Evolutionary conservation across 2,888 invertebrate genomes (phyloP), one percentile per base, ranked within the genome.

Genomic region (Lasioglossum calceatum): DNA sequence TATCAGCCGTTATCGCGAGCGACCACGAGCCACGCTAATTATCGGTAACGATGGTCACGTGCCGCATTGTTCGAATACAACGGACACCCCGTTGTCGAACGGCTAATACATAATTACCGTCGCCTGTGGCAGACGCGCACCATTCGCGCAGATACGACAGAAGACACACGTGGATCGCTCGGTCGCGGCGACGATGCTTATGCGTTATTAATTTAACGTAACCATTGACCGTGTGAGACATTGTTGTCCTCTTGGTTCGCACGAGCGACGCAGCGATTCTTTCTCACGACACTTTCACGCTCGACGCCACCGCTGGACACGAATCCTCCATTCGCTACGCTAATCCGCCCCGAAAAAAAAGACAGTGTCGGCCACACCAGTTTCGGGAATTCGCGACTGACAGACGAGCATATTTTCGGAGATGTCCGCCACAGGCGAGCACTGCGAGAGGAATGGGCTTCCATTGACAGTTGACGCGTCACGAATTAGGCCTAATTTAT

Each of bases 231-330:
- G 83, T 88, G 89, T 89, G 89, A 87, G 89, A 89, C 81, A 73
- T 87, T 72, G 79, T 87, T 82, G 81, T 83, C 76, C 36, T 39
- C 61, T 44, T 19, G 74, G 89, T 89, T 89, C 89, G 88, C 89
- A 89, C 89, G 89, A 89, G 67, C 67, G 23, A 81, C 84, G 70
- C 76, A 76, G 64, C 79, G 36, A 76, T 71, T 83, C 85, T 85
- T 87, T 89, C 89, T 88, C 89, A 89, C 89, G 89, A 77, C 89
- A 89, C 87, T 89, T 87, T 32, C 64, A 75, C 80, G 47, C 14
- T 54, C 72, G 47, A 64, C 61, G 74, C 54, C 54, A 78, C 85
- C 77, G 77, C 27, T 54, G n/a, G 50, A 74, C 67, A 32, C 85
- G 58, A 71, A 64, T 84, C 71, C 64, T 76, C 16, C n/a, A 10